Percentiles rank a stretch among this genome's conserved stretches.
phyloP scores from a whole-genome alignment of 2,888 invertebrate genomes.

The Scaeva pyrastri region DNA sequence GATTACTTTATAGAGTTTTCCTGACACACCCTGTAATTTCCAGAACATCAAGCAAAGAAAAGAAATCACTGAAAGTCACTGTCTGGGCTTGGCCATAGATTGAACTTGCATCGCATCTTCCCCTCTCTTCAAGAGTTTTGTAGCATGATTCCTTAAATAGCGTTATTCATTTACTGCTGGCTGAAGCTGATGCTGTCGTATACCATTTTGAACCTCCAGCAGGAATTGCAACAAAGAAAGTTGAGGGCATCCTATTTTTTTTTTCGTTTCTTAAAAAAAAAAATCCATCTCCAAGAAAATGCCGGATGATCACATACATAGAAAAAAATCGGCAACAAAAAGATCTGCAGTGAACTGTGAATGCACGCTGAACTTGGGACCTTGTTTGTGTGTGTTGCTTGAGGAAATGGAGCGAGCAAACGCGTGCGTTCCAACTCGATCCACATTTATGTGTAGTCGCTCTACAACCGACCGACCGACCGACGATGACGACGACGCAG shows the following conservation, averaged over 20 bases:
- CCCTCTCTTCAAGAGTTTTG: constrained; percentile 44
- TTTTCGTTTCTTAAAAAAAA: constrained; percentile 13
- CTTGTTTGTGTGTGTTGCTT: constrained; percentile 14
- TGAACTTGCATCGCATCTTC: not conserved
- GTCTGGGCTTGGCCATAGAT: constrained; percentile 49
- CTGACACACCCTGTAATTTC: constrained; percentile 51
- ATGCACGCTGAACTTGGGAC: too few species aligned
- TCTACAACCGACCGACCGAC: too few species aligned
- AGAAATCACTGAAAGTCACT: constrained; percentile 36
- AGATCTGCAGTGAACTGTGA: constrained; percentile 39
- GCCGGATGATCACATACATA: constrained; percentile 45
- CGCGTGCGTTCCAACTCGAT: constrained; percentile 50
- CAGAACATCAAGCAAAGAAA: constrained; percentile 11
- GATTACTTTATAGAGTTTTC: not conserved
- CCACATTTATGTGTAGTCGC: constrained; percentile 25
- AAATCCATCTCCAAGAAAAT: constrained; percentile 17
- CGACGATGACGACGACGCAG: not conserved
- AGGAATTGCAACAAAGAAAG: constrained; percentile 67
- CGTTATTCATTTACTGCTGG: constrained; percentile 29
- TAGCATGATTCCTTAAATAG: constrained; percentile 58
- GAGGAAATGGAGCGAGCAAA: constrained; percentile 59
- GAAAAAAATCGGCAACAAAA: constrained; percentile 26
- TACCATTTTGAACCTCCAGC: constrained; percentile 3
- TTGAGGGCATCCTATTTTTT: constrained; percentile 36
- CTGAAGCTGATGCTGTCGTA: not conserved